Evolutionary conservation across 2,888 invertebrate genomes (phyloP).

Genomic region (Buathra laborator): DNA sequence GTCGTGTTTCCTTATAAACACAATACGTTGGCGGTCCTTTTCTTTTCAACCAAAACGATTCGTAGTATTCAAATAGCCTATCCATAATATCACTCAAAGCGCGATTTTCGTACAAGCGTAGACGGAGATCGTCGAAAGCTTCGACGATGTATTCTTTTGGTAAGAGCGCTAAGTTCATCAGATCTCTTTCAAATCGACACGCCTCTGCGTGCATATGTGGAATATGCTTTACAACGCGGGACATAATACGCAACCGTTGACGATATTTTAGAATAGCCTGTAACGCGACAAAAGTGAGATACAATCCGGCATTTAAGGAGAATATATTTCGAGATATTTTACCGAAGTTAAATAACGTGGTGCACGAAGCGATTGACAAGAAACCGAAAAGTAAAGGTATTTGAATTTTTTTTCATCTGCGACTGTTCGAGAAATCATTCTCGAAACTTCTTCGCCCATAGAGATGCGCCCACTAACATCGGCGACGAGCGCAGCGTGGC

Average conservation of each 20-base stretch:
- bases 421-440: too few relatives aligned
- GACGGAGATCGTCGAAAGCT: background rate
- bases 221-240: background rate
- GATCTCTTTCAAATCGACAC: background rate
- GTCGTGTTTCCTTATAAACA: background rate
- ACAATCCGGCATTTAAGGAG: too few relatives aligned
- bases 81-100: conserved; percentile 2
- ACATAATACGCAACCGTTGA: background rate
- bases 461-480: too few relatives aligned
- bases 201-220: background rate
- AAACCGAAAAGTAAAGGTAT: too few relatives aligned
- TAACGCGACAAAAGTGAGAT: background rate
- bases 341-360: too few relatives aligned
- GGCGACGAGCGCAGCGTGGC: too few relatives aligned
- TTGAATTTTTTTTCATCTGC: too few relatives aligned
- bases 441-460: too few relatives aligned
- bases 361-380: too few relatives aligned
- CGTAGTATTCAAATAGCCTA: background rate
- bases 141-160: background rate
- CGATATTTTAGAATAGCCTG: background rate
- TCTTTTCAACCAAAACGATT: background rate
- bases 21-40: background rate
- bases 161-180: conserved; percentile 11
- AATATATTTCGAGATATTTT: too few relatives aligned
- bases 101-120: background rate